Evolutionary conservation across 1,140 invertebrate genomes (phyloP).

Genomic region (Drosophila ohnishii): DNA sequence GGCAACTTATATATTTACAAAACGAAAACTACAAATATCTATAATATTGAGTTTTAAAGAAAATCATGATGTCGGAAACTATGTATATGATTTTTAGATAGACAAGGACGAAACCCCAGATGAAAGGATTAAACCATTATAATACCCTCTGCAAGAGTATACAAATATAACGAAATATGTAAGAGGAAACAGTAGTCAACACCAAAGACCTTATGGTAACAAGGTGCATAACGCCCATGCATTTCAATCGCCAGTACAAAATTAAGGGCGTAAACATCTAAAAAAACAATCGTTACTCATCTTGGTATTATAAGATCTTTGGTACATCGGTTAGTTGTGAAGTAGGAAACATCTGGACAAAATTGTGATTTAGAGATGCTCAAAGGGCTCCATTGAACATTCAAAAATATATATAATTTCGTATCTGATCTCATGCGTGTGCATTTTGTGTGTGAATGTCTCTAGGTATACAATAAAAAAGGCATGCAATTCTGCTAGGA

Average conservation of each 20-base stretch:
- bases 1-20: not conserved
- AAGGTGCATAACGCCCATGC: not conserved
- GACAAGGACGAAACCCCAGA: not conserved
- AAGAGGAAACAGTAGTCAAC: not conserved
- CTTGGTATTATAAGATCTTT: not conserved
- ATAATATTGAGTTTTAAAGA: not conserved
- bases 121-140: not conserved
- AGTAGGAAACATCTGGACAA: not conserved
- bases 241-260: too few relatives aligned
- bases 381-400: conserved; percentile 3
- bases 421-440: not conserved
- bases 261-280: too few relatives aligned
- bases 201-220: not conserved
- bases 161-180: not conserved
- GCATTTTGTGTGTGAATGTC: conserved; percentile 1
- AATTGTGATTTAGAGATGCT: conserved; percentile 2
- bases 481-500: not conserved
- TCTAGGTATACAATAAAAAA: conserved; percentile 1
- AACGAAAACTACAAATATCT: not conserved
- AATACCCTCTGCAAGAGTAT: not conserved
- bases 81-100: not conserved
- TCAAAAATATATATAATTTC: not conserved
- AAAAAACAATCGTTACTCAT: not conserved
- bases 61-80: not conserved
- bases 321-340: not conserved